Base-by-base conservation (phyloP, 1,140 invertebrate genomes). In the Heliconius melpomene region DNA sequence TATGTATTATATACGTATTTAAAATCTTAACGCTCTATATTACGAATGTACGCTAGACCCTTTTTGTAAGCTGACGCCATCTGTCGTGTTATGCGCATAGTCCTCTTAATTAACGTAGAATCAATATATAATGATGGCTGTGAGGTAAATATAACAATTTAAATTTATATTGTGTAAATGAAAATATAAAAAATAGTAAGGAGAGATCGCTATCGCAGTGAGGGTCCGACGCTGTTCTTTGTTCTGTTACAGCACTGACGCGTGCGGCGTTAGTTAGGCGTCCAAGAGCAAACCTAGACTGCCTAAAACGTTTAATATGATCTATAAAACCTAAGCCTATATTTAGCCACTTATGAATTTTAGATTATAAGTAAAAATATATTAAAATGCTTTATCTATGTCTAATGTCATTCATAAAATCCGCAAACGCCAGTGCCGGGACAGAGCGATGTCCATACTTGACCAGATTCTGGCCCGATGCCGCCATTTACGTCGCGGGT, bases 81-180 rank as follows among this genome's bases (percentile, higher is more conserved):
- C 91, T 89, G 86, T 80, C 89, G 90, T 93, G 91, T 90, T 87
- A 92, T 89, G 93, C 91, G 89, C 88, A 86, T 94, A 93, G 93
- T 94, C 90, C 91, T 92, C 90, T 92, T 93, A 90, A 94, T 92
- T 93, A 93, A 93, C 85, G 93, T 94, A 94, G 93, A 91, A 91
- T 93, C 93, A 94, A 94, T 94, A 93, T 94, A 92, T 94, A 94
- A 93, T 94, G 93, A 94, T 94, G 93, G 93, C 93, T 94, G 93
- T 94, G 93, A 94, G 93, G 91, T 94, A 93, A 94, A 92, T 91
- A 92, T 90, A 93, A 94, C 90, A 91, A 89, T 93, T 93, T 93
- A 93, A 93, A 93, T 92, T 93, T 93, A 93, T 92, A 94, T 90
- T 91, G 84, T 91, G 88, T 93, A 91, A 93, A 92, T 88, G 87